Evolutionary conservation across 2,113 vertebrate genomes (phyloP), one percentile per base, ranked within the genome.

Genomic region (Leucoraja erinaceus): DNA sequence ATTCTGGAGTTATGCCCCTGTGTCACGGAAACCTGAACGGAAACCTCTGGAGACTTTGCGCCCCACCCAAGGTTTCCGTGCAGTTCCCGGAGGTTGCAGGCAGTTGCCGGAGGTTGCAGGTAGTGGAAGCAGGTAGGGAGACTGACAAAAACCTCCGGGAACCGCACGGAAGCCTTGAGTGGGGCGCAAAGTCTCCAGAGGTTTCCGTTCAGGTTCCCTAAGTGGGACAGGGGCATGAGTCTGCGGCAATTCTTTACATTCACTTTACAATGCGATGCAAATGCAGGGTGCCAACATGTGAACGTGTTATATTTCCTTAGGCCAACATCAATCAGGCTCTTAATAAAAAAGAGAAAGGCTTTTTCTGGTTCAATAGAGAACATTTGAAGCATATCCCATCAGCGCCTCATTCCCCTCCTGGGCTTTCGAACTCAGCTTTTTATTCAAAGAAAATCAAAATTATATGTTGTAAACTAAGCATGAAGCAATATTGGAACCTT

Each of bases 401-500:
- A 88, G n/a, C 83, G 63, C 83, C n/a, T 88, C 14, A 18, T 63
- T 88, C 59, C 83, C 59, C 83, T 31, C 59, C 83, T 31, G 28
- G n/a, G 83, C 83, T 63, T n/a, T 28, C 31, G 25, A 16, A 56
- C 14, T 88, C 56, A n/a, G 25, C 81, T 7, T 86, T 84, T 61
- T 33, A 88, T n/a, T 63, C 59, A 88, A 25, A 22, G 20, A 83
- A 56, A 83, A 54, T 83, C 79, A 83, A 83, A 83, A 83, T 83
- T 83, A 83, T 59, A 56, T 83, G 79, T 83, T 28, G 28, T 11
- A 83, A 83, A 28, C 79, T 56, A 88, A 33, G 59, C n/a, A 63
- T 63, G 83, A 88, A 88, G 83, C 83, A 88, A 88, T 28, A 31
- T 66, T 88, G 83, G 83, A 88, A 61, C 18, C 7, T 56, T 88